These are phyloP conservation scores for Gymnothorax javanicus DNA, from an alignment of 2,797 vertebrate genomes.

Conservation along the genomic window DNA sequence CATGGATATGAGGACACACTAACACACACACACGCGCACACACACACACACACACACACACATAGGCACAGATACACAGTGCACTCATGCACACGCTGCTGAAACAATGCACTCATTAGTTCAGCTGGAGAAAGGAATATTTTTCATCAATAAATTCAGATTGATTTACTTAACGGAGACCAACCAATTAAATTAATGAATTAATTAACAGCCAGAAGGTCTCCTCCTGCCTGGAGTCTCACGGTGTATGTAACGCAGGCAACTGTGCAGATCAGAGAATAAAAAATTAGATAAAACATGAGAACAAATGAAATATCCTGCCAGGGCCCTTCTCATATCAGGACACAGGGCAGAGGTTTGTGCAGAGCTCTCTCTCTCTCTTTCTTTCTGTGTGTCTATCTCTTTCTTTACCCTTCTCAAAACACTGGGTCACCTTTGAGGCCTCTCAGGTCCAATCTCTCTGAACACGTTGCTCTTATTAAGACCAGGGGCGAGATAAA, in stretches of 20 bases:
- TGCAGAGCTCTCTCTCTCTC: too few species aligned
- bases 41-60: not conserved
- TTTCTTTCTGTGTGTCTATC: too few species aligned
- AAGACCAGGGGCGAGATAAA: conserved; percentile 46
- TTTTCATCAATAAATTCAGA: conserved; percentile 26
- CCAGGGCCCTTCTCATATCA: not conserved
- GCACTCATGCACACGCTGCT: not conserved
- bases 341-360: not conserved
- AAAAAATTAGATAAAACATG: conserved; percentile 35
- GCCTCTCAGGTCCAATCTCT: conserved; percentile 33
- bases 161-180: conserved; percentile 35
- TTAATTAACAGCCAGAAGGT: conserved; percentile 41
- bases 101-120: conserved; percentile 43
- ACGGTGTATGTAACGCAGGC: not conserved
- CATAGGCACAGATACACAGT: not conserved
- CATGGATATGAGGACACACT: not conserved
- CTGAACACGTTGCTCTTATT: conserved; percentile 27
- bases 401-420: conserved; percentile 7
- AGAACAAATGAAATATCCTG: not conserved
- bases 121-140: conserved; percentile 25
- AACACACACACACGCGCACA: not conserved
- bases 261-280: conserved; percentile 18
- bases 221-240: conserved; percentile 37
- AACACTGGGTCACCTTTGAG: conserved; percentile 55
- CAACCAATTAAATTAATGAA: conserved; percentile 33